Evolutionary conservation across 2,113 vertebrate genomes (phyloP), one percentile per base, ranked within the genome.

Genomic region (Hippocampus guttulatus): DNA sequence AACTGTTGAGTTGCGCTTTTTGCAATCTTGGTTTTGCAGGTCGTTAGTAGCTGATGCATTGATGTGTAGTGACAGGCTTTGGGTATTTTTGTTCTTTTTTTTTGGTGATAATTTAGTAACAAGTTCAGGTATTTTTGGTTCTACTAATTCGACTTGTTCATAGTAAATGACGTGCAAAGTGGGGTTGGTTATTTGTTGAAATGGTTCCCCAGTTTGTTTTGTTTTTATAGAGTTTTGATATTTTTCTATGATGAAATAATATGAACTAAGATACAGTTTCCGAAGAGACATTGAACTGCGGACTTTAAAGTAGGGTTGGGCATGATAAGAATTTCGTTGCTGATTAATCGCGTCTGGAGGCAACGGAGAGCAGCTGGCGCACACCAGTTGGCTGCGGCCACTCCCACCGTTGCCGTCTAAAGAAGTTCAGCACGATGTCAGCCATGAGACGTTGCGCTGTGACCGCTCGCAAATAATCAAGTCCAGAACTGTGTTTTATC

Each of bases 121-220:
- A 71, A 30, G 7, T 76, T 61, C 38, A 65, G 77, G 58, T 74
- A 33, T 77, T 71, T 75, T 52, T 71, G 70, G 68, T 69, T 18
- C 38, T 27, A n/a, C 61, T 63, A 58, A 63, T 63, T 1, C 1
- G 47, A 21, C 68, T 21, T 69, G 16, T 60, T 75, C 11, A 41
- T 1, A 57, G 51, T 49, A 6, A 33, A 68, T 58, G 9, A 63
- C 9, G 70, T 80, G 40, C 30, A 66, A 40, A 77, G 16, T 71
- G 15, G 65, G 40, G 18, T 45, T 74, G 14, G 15, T 25, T 47
- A 65, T 65, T 25, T 60, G 71, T 73, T 25, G 10, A 64, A 68
- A 9, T 63, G 3, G 73, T 23, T 18, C 23, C 43, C 16, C 40
- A 40, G 33, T 57, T 30, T 68, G 71, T 58, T 7, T 43, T 43